phyloP scores from a whole-genome alignment of 2,113 vertebrate genomes.

The Phodopus roborovskii region DNA sequence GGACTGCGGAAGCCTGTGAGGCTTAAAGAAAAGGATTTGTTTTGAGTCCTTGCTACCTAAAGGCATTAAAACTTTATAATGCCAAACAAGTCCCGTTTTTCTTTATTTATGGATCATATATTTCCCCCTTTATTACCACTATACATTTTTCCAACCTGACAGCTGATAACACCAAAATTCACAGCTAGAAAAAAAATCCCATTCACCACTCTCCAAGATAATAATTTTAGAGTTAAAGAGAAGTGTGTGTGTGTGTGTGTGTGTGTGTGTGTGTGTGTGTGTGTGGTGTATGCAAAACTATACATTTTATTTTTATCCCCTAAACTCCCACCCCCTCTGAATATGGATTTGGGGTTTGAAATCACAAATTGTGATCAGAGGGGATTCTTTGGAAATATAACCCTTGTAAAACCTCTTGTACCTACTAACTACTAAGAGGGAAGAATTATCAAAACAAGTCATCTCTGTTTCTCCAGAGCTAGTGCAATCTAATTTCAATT shows the following conservation, averaged over 20 bases:
- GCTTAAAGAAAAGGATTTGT: conserved; percentile 70
- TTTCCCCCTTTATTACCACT: conserved; percentile 67
- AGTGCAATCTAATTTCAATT: conserved; percentile 89
- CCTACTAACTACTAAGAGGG: conserved; percentile 83
- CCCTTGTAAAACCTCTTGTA: conserved; percentile 1
- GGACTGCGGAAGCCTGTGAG: neutral
- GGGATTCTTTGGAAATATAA: conserved; percentile 63
- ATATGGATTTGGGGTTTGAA: conserved; percentile 43
- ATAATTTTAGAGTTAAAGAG: conserved; percentile 68
- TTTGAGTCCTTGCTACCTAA: conserved; percentile 74
- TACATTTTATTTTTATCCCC: conserved; percentile 57
- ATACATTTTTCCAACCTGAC: conserved; percentile 77
- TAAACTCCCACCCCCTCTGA: neutral
- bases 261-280: conserved; percentile 57
- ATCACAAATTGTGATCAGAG: conserved; percentile 60
- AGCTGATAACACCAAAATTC: conserved; percentile 81
- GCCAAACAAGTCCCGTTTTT: conserved; percentile 79
- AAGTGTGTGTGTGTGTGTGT: conserved; percentile 52
- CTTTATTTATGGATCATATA: conserved; percentile 85
- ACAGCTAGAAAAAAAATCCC: conserved; percentile 70
- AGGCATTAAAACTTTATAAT: conserved; percentile 83
- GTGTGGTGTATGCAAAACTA: conserved; percentile 61
- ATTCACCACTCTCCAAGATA: conserved; percentile 64
- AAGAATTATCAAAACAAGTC: conserved; percentile 82
- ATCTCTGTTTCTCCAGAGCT: conserved; percentile 85